Conservation (phyloP, 2,797 vertebrate genomes). For the Oryzias sinensis region DNA sequence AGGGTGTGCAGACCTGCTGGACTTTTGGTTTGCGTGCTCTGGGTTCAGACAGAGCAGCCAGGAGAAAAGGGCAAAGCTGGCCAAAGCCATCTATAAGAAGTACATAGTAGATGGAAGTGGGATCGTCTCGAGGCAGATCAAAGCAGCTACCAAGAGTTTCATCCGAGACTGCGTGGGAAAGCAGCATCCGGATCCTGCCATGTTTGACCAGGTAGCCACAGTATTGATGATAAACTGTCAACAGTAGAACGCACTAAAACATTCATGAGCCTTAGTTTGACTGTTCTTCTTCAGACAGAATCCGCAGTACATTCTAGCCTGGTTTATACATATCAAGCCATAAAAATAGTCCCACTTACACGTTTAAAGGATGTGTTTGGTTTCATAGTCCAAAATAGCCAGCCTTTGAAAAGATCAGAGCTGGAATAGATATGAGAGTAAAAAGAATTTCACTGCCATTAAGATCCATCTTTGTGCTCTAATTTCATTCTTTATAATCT, state of each 20-base stretch:
- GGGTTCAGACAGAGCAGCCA: conserved; percentile 87
- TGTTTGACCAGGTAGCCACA: conserved; percentile 84
- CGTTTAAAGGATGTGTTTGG: not conserved
- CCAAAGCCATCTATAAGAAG: conserved; percentile 95
- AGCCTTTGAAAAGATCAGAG: not conserved
- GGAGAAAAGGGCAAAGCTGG: conserved; percentile 90
- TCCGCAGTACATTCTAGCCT: too few species aligned
- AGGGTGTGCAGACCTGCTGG: conserved; percentile 89
- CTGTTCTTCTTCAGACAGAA: too few species aligned
- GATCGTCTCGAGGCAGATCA: conserved; percentile 90
- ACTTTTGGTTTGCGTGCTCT: conserved; percentile 98
- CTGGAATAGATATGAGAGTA: not conserved
- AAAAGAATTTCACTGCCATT: too few species aligned
- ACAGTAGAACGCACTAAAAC: too few species aligned
- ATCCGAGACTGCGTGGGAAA: conserved; percentile 89
- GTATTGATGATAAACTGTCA: not conserved
- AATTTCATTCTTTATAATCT: too few species aligned
- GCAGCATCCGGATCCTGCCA: conserved; percentile 89
- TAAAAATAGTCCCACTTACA: too few species aligned
- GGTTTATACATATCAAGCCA: too few species aligned
- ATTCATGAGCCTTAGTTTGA: too few species aligned
- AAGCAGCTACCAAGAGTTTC: conserved; percentile 90
- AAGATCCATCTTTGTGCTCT: too few species aligned
- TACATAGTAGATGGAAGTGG: conserved; percentile 88
- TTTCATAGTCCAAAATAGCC: not conserved